Base-by-base conservation (phyloP, 2,888 invertebrate species). In the Drosophila nr. fundita region DNA sequence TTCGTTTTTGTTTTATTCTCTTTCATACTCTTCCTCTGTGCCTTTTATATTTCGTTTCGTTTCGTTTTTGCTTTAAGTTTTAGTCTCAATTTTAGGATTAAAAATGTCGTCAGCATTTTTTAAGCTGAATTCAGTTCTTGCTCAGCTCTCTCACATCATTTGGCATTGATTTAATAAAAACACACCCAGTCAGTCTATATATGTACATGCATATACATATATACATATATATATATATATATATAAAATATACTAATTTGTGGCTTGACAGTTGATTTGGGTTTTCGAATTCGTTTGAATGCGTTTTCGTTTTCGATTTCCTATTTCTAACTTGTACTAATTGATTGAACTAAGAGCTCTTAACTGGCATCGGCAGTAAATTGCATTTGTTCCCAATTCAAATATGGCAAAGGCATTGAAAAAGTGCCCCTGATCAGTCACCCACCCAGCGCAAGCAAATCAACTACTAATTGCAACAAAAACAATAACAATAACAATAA, bases 71-170 rank as follows among this genome's bases (percentile, higher is more conserved):
- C 63, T 59, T 68, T 54, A 48, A 66, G 45, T 53, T 86, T 89
- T 88, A 89, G 89, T 88, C 84, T 82, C 78, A 84, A 82, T 89
- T 87, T 87, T 86, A 87, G 88, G 86, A 84, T 87, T 89, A 87
- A 87, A 89, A 84, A 89, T 88, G 87, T 87, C 87, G 87, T 87
- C 87, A 87, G 89, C 87, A 60, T 83, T 87, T 87, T 84, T 87
- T 87, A 83, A 78, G 80, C 82, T 68, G 88, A 86, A 87, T 78
- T 82, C 75, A 48, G 65, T 64, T 79, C 65, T 59, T 50, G 49
- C 48, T 49, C 40, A 32, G 21, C 59, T 24, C 63, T 60, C 74
- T 15, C 74, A 38, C 64, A 63, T 62, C 69, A 65, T 80, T 83
- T 87, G 83, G 86, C 88, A 88, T 83, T 86, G 88, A 83, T 69